Conservation (phyloP, 2,113 vertebrate species). For the Chloropsis hardwickii region DNA sequence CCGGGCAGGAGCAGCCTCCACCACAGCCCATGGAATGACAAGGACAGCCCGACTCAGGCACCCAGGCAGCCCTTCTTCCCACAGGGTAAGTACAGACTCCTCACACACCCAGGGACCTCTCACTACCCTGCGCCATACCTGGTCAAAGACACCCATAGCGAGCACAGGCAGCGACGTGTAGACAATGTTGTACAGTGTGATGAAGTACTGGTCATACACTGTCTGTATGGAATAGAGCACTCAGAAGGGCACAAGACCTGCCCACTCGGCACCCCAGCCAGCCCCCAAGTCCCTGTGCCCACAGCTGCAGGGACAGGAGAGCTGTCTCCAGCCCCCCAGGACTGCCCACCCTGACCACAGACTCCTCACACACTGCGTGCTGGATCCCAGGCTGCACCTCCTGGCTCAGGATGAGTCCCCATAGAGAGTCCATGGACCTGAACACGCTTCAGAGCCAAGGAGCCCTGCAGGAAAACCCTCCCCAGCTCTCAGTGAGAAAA, state of each 20-base stretch:
- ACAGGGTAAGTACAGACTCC: not conserved
- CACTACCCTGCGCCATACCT: constrained; percentile 65
- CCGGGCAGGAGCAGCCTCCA: not conserved
- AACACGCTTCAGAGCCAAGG: rapidly evolving
- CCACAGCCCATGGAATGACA: rapidly evolving
- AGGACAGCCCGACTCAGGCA: not conserved
- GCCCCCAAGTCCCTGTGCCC: not conserved
- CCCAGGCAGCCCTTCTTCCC: not conserved
- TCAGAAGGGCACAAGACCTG: not conserved
- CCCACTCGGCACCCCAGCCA: rapidly evolving
- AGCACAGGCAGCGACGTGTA: constrained; percentile 95
- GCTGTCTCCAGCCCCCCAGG: not conserved
- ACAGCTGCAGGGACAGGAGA: not conserved
- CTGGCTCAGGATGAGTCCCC: not conserved
- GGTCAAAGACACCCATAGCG: constrained; percentile 96
- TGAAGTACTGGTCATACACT: constrained; percentile 96
- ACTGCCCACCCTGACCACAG: not conserved
- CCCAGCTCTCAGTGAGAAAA: not conserved
- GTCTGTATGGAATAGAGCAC: constrained; percentile 72
- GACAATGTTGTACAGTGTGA: constrained; percentile 95
- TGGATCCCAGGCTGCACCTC: not conserved
- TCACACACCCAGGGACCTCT: rapidly evolving
- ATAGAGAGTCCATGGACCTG: not conserved
- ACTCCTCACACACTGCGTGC: rapidly evolving
- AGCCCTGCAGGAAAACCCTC: not conserved